Conservation (phyloP, 2,113 vertebrate species). For the Egretta garzetta region DNA sequence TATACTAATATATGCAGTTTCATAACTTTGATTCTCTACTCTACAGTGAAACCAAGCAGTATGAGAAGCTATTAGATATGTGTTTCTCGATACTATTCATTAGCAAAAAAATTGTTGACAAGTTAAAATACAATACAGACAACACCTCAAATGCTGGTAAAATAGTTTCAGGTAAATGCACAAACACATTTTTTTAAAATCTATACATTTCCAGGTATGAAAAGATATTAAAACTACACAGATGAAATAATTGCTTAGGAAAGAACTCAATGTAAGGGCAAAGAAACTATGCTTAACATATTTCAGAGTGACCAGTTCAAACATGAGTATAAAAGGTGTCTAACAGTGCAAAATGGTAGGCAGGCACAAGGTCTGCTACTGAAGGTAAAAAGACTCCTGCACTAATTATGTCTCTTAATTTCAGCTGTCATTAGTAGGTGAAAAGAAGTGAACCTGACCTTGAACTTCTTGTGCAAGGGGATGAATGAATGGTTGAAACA, state of each 20-base stretch:
- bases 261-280: not conserved
- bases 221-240: not conserved
- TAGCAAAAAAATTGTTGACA: not conserved
- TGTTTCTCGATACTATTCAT: not conserved
- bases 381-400: not conserved
- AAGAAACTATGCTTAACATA: not conserved
- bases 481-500: not conserved
- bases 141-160: not conserved
- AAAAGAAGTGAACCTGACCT: not conserved
- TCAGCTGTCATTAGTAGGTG: not conserved
- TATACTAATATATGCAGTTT: not conserved
- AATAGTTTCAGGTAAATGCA: not conserved
- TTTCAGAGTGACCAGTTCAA: not conserved
- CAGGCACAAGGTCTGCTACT: not conserved
- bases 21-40: not conserved
- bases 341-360: not conserved
- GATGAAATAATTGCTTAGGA: constrained; percentile 5
- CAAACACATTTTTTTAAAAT: not conserved
- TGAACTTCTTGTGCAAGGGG: not conserved
- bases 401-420: not conserved
- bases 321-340: not conserved
- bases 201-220: not conserved
- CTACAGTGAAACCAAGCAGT: not conserved
- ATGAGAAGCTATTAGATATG: not conserved
- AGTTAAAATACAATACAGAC: not conserved